Evolutionary conservation across 2,797 vertebrate species (phyloP), one percentile per base, ranked within the genome.

Genomic region (Jordanella pulchra): DNA sequence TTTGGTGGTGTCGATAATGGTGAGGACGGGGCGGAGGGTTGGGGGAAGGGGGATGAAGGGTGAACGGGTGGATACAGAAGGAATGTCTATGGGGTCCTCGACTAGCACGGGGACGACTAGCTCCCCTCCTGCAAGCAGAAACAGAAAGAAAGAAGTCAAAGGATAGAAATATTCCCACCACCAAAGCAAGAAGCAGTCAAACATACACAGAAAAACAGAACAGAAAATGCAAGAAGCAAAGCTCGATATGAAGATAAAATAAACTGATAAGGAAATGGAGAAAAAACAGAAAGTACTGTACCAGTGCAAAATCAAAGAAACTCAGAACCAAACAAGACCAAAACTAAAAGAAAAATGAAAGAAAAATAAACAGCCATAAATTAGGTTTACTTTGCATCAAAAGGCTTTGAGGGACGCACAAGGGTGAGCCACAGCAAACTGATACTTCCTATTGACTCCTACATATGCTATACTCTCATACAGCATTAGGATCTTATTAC

Each of bases 1-100:
- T 99, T 99, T 99, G 97, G 98, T 99, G 97, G 96, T 98, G 95
- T 98, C 97, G 96, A 96, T 96, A 97, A 99, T 97, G 97, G 97
- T 99, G 95, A 97, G 96, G 96, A 97, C 96, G 91, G 97, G 97
- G 93, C 92, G 98, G 91, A 97, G 96, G 96, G 97, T 97, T 94
- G 97, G 96, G 96, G 96, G 95, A 77, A 96, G 93, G 93, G 97
- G 96, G 92, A 98, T 98, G 96, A 96, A 98, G 90, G 97, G 97
- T 94, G 96, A 95, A 95, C 94, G 97, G 95, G 97, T 97, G 95
- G 96, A 97, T 93, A 97, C 95, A 95, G 96, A 95, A 95, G 97
- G 97, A 95, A 94, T 96, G 94, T 97, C 97, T 98, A 99, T 95
- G 94, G 97, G 97, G 91, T 99, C 98, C 96, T 99, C 97, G 93